Evolutionary conservation across 2,888 invertebrate genomes (phyloP), one percentile per base, ranked within the genome.

Genomic region (Noctua comes): DNA sequence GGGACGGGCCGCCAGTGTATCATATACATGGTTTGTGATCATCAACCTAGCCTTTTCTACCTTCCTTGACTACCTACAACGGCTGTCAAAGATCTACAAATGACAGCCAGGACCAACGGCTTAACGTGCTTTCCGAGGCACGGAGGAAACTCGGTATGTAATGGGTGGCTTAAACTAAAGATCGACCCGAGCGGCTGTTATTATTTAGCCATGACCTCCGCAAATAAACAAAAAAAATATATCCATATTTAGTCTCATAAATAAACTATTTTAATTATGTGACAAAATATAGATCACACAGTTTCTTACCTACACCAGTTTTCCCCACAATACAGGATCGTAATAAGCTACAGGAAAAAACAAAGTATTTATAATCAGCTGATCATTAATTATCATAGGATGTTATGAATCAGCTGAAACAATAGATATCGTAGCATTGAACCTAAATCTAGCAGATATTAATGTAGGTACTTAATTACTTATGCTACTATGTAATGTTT

Each of bases 401-500:
- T 24, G 7, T 43, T 16, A 68, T 81, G 81, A 77, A 51, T 73
- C 77, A 77, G 16, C 43, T 51, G 2, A 81, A 75, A 81, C 81
- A 81, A 81, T 57, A 57, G 76, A 71, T 76, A 64, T 57, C n/a
- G 68, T 57, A 40, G 68, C 75, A 76, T 68, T 68, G 68, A 81
- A 76, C 68, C 80, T 72, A 57, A 57, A 51, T 31, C 11, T 31
- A 59, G 24, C 27, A 57, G 70, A 77, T 65, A 70, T 40, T 24
- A 71, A 24, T 48, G 18, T 65, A 36, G 11, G 24, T 24, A 59
- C 57, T n/a, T 59, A 57, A 54, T n/a, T 54, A 36, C 40, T 40
- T 24, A 13, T 24, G 64, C 40, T 40, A 65, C 40, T 40, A 13
- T 40, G 36, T 64, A 64, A 65, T 40, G 24, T n/a, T 65, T 65